Conservation (phyloP, 2,888 invertebrate species). For the Drosophila falleni region DNA sequence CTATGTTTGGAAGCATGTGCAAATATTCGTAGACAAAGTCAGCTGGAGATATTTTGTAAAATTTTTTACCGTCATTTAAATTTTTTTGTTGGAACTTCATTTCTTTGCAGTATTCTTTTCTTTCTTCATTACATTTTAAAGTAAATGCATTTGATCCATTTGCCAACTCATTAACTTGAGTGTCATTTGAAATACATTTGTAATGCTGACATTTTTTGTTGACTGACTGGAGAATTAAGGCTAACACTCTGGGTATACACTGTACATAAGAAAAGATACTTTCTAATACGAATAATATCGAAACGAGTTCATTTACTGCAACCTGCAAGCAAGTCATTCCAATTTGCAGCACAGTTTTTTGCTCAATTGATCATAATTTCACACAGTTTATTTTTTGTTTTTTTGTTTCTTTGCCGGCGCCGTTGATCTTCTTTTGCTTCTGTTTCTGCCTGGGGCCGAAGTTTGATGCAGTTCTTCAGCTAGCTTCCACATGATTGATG, state of each 20-base stretch:
- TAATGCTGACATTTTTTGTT: slow-evolving; percentile 1
- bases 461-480: slow-evolving; percentile 29
- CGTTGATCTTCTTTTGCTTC: slow-evolving; percentile 8
- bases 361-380: slow-evolving; percentile 8
- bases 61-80: not conserved
- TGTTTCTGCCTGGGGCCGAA: slow-evolving; percentile 1
- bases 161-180: slow-evolving; percentile 1
- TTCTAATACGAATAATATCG: slow-evolving; percentile 10
- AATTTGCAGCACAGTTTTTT: slow-evolving; percentile 19
- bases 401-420: slow-evolving; percentile 5
- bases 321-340: slow-evolving; percentile 8
- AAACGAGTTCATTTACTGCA: slow-evolving; percentile 25
- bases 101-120: not conserved
- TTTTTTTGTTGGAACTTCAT: not conserved
- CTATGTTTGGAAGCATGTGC: not conserved
- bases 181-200: slow-evolving; percentile 20
- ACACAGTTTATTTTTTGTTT: slow-evolving; percentile 2
- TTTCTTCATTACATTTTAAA: not conserved
- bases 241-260: slow-evolving; percentile 4
- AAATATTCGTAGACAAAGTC: not conserved
- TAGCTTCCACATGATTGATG: slow-evolving; percentile 49
- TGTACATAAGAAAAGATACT: slow-evolving; percentile 18
- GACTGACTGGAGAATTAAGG: slow-evolving; percentile 17
- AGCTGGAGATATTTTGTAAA: not conserved
- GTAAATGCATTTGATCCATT: slow-evolving; percentile 4